Evolutionary conservation across 1,140 invertebrate genomes (phyloP).

Genomic region (Asbolus verrucosus): DNA sequence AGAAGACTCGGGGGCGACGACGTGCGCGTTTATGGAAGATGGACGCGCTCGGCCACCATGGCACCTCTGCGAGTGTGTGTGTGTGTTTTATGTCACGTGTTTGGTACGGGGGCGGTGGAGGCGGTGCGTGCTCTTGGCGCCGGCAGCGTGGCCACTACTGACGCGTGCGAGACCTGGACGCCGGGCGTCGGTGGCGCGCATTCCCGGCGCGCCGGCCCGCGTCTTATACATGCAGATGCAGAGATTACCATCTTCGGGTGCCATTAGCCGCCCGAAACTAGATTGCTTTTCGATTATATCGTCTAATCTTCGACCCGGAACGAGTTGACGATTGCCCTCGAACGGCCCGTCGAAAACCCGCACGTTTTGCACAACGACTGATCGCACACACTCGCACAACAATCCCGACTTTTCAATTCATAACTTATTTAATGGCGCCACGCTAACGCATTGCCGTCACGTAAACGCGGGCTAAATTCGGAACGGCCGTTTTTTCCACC

Average conservation of each 20-base stretch:
- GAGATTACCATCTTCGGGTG: slow-evolving; percentile 51
- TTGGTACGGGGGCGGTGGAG: background rate
- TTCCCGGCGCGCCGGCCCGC: slow-evolving; percentile 35
- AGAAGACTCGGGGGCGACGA: background rate
- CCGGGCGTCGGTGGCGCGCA: slow-evolving; percentile 42
- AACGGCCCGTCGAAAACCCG: background rate
- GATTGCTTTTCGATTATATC: slow-evolving; percentile 46
- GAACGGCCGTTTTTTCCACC: background rate
- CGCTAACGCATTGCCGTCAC: slow-evolving; percentile 23
- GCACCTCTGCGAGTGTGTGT: no score
- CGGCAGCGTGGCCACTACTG: slow-evolving; percentile 57
- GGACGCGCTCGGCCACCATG: no score
- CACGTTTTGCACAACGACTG: background rate
- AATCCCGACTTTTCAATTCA: slow-evolving; percentile 24
- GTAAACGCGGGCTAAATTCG: slow-evolving; percentile 5
- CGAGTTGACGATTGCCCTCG: slow-evolving; percentile 21
- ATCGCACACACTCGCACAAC: slow-evolving; percentile 9
- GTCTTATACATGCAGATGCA: slow-evolving; percentile 50
- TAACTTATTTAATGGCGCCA: slow-evolving; percentile 28
- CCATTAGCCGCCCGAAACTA: slow-evolving; percentile 45
- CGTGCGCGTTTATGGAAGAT: no score
- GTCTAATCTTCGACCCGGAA: slow-evolving; percentile 37
- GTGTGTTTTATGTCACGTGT: no score
- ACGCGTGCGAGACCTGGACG: slow-evolving; percentile 50
- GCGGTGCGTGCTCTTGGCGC: slow-evolving; percentile 46